These are phyloP conservation scores for rabbit (Oryctolagus cuniculus) DNA, from an alignment of 2,113 vertebrate genomes.

Conservation along the genomic window mOryCun1.1 NC_091437.1:49105501-49106000, in stretches of 20 bases:
- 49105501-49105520: too few relatives aligned
- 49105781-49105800: slow-evolving; percentile 2
- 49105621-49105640: neutral
- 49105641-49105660: neutral
- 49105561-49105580: slow-evolving; percentile 28
- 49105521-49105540: neutral
- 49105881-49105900: neutral
- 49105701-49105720: neutral
- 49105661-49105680: neutral
- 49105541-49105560: slow-evolving; percentile 27
- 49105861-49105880: neutral
- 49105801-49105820: neutral
- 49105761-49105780: neutral
- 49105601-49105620: neutral
- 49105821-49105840: neutral
- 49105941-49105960: neutral
- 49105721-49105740: neutral
- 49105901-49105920: neutral
- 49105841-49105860: slow-evolving; percentile 2
- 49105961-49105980: too few relatives aligned
- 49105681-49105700: neutral
- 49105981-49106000: neutral
- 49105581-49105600: neutral
- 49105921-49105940: neutral
- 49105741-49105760: neutral